phyloP scores from a whole-genome alignment of 2,797 vertebrate genomes.

The Podargus strigoides region DNA sequence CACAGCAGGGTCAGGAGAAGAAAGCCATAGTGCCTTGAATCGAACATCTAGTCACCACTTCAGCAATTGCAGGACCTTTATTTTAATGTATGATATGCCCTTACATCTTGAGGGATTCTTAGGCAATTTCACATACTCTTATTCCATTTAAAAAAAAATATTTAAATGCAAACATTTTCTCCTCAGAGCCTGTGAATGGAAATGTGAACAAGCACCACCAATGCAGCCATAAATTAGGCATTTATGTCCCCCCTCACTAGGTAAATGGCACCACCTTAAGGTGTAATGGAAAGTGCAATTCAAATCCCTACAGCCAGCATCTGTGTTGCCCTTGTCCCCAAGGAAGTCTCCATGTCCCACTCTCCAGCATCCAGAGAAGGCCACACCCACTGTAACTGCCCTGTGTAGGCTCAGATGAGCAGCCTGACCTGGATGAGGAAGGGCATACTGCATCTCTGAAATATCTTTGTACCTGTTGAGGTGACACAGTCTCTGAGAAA shows the following conservation, averaged over 20 bases:
- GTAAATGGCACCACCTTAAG: not conserved
- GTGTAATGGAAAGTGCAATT: not conserved
- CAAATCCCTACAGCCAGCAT: not conserved
- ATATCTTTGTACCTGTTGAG: not conserved
- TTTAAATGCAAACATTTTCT: slow-evolving; percentile 14
- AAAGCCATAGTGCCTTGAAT: not conserved
- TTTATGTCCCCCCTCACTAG: not conserved
- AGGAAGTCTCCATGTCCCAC: not conserved
- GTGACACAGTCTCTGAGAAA: not conserved
- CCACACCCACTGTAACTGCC: not conserved
- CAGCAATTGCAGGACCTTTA: not conserved
- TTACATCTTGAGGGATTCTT: not conserved
- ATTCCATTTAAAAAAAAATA: not conserved
- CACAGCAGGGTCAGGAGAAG: not conserved
- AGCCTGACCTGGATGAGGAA: not conserved
- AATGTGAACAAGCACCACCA: not conserved
- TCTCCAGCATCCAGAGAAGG: not conserved
- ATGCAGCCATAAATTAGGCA: not conserved
- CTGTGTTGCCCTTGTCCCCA: rapidly evolving
- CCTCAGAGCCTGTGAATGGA: not conserved
- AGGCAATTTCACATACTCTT: not conserved
- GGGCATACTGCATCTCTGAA: not conserved
- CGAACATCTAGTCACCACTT: not conserved
- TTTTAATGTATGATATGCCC: not conserved
- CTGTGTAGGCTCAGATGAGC: not conserved